Evolutionary conservation across 2,888 invertebrate species (phyloP), one percentile per base, ranked within the genome.

Genomic region (Lepetodrilus schrolli): DNA sequence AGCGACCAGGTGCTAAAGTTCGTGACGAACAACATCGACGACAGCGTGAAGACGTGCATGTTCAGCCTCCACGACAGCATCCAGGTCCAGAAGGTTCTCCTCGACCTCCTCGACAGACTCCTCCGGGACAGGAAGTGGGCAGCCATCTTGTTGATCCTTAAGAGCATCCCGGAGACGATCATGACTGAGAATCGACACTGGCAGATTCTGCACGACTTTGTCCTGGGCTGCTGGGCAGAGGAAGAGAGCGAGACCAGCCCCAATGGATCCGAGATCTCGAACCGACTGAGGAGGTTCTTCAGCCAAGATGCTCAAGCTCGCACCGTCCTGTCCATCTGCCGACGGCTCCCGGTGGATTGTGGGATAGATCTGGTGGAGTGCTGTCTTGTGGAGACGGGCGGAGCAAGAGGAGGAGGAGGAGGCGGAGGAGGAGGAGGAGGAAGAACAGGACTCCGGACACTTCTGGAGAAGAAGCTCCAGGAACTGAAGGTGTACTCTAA

Each of bases 1-100:
- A 77, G 78, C 26, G 88, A 88, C 34, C 85, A 84, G 2, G 81
- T 88, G 36, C 75, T 87, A 38, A 88, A 87, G 78, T 82, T 88
- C 71, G 82, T 87, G 13, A 87, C 86, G 13, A 85, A 82, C 74
- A 80, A 82, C 23, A 84, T 87, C 69, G 80, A 83, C 47, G 82
- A 84, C 36, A 80, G 83, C 73, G 83, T 86, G 21, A 87, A 87
- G 74, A 76, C 83, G 21, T 86, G 84, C 48, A 85, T 87, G 81
- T 81, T 88, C 10, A 85, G 82, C 76, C 77, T 87, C 21, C 87
- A 85, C 71, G 78, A 79, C 76, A 86, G 85, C 71, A 50, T 70
- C 2, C 81, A 83, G 70, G 86, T 86, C 49, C 77, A 82, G 71
- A 68, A 66, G 30, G 81, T 85, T 48, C 76, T 87, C 69, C 78